phyloP scores from a whole-genome alignment of 2,888 invertebrate genomes.

The Opisthograptis luteolata region DNA sequence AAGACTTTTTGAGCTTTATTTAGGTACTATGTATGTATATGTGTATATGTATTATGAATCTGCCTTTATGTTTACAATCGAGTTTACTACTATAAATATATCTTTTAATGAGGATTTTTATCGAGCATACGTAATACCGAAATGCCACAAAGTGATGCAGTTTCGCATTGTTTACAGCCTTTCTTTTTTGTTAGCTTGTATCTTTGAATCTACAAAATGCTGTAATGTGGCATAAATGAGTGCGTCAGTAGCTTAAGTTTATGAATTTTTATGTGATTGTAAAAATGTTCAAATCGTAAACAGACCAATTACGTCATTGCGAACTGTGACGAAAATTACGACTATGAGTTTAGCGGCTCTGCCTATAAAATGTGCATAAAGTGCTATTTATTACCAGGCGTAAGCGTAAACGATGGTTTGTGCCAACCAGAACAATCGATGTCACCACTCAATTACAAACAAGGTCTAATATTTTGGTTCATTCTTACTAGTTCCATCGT shows the following conservation, averaged over 20 bases:
- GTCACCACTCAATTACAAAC: constrained; percentile 9
- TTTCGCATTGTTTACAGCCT: constrained; percentile 1
- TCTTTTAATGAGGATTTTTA: too few species aligned
- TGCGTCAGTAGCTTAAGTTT: constrained; percentile 7
- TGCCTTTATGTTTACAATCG: too few species aligned
- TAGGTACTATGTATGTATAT: too few species aligned
- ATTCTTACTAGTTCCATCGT: too few species aligned
- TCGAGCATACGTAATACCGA: too few species aligned
- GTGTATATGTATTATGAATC: too few species aligned
- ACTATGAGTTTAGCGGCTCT: constrained; percentile 27
- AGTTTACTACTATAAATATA: too few species aligned
- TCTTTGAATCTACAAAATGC: too few species aligned
- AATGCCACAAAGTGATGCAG: background rate
- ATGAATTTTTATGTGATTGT: constrained; percentile 22
- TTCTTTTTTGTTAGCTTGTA: too few species aligned
- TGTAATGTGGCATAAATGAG: constrained; percentile 5
- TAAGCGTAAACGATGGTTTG: constrained; percentile 30
- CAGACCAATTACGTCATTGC: constrained; percentile 23
- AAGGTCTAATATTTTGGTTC: too few species aligned
- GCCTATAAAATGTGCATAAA: constrained; percentile 37
- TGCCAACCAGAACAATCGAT: constrained; percentile 33
- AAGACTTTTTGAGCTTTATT: too few species aligned
- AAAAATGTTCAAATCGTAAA: constrained; percentile 21
- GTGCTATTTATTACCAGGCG: constrained; percentile 30
- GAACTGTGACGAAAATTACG: constrained; percentile 36